Evolutionary conservation across 2,888 invertebrate species (phyloP), one percentile per base, ranked within the genome.

Genomic region (Heliconius charithonia): DNA sequence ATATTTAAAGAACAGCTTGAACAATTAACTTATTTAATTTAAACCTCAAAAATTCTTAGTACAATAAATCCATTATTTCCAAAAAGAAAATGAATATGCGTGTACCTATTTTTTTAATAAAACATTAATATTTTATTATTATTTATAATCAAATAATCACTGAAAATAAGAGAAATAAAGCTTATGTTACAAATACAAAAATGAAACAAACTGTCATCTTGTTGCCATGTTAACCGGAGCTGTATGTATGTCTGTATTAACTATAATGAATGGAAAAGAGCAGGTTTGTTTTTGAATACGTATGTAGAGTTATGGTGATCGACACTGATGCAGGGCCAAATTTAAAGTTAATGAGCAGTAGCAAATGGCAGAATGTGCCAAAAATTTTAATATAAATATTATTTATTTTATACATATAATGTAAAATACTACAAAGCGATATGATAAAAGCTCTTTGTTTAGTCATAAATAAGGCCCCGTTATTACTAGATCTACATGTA

Each of bases 191-290:
- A 63, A 63, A 63, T 63, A 63, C 2, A 45, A 69, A 41, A 37
- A 45, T 7, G 4, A 9, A 69, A 41, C 6, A 37, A 71, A 71
- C 45, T 71, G 51, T 51, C 71, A 71, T 29, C n/a, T 56, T 51
- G 51, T 16, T 56, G 27, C 74, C 63, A 74, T 74, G 74, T 22
- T 74, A 74, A 65, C 74, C 74, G 63, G 74, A 74, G 22, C 12
- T 63, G 6, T 65, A 63, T 72, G 72, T 59, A 32, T 41, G 62
- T 63, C 19, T 74, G 45, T 62, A 41, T 19, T 74, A 37, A 62
- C 74, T 74, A 63, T 62, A 74, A 62, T 63, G 74, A 74, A 63
- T 37, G 63, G 45, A 65, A 45, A 73, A 37, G 45, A 10, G 4
- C 27, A n/a, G 22, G 12, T 73, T 37, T 73, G 62, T 29, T 22